phyloP scores from a whole-genome alignment of 2,797 vertebrate species.

The Monodelphis domestica region DNA sequence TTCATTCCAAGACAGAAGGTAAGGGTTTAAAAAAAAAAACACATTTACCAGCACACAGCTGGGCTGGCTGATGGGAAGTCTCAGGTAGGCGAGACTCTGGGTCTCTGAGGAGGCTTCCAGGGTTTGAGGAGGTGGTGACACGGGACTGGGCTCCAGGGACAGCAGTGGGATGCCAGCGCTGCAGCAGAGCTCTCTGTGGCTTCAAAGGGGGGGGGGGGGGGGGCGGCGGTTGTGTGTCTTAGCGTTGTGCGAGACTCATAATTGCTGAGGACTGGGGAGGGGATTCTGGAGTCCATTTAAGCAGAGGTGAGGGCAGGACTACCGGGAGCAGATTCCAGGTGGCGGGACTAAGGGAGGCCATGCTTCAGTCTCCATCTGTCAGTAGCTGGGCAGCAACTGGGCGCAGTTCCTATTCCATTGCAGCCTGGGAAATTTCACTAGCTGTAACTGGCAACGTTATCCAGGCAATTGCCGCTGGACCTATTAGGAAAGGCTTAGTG shows the following conservation, averaged over 20 bases:
- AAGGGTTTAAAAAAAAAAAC: too few relatives aligned
- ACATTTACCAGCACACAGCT: background rate
- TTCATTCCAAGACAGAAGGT: too few relatives aligned
- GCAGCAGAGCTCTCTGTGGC: background rate
- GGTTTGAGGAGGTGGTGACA: background rate
- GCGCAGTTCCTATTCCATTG: background rate
- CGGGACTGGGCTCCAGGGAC: background rate
- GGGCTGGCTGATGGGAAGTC: background rate
- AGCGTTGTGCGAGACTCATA: too few relatives aligned
- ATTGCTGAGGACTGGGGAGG: too few relatives aligned
- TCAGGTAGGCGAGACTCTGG: background rate
- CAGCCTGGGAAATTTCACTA: background rate
- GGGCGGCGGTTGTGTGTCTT: accelerated
- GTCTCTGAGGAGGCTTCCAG: background rate
- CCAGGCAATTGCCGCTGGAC: background rate
- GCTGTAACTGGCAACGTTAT: background rate
- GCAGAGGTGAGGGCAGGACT: background rate
- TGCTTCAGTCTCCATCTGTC: background rate
- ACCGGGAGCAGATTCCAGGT: background rate
- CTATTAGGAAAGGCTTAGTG: background rate
- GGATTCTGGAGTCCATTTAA: background rate
- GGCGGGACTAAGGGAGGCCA: too few relatives aligned
- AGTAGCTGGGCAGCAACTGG: background rate
- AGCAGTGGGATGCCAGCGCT: background rate
- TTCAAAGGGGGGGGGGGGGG: background rate